A percentile compares a stretch with the other conserved stretches of the same genome.
phyloP scores from a whole-genome alignment of 2,888 invertebrate genomes.

The Mayetiola destructor region DNA sequence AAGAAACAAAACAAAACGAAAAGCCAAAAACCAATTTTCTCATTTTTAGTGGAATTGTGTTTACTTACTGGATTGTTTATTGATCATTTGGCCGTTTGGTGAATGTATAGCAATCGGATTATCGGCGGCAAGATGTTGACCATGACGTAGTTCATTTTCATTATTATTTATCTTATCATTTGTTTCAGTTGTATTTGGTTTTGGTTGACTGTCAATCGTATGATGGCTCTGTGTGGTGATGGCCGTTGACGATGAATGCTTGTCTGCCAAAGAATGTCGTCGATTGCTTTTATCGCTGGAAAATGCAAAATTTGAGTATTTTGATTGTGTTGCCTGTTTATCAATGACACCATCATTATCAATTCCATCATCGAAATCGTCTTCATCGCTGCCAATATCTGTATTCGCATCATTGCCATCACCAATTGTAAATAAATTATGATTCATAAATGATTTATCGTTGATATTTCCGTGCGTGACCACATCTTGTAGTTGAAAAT shows the following conservation, averaged over 20 bases:
- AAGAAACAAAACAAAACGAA: too few relatives aligned
- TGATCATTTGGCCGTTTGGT: slow-evolving; percentile 2
- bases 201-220: too few relatives aligned
- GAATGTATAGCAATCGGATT: neutral
- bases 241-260: neutral
- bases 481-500: slow-evolving; percentile 2
- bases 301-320: slow-evolving; percentile 5
- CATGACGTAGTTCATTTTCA: neutral
- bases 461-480: neutral
- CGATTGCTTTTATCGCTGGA: neutral
- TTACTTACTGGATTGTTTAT: neutral
- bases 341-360: slow-evolving; percentile 6
- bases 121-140: neutral
- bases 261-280: neutral
- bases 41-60: too few relatives aligned
- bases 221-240: neutral
- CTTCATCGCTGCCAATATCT: slow-evolving; percentile 1
- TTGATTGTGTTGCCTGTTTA: slow-evolving; percentile 2
- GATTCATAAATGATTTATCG: slow-evolving; percentile 6
- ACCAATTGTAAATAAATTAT: slow-evolving; percentile 2
- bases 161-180: neutral
- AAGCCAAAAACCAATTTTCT: too few relatives aligned
- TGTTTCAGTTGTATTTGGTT: neutral
- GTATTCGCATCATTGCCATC: slow-evolving; percentile 6
- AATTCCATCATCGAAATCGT: neutral